Conservation (phyloP, 30 jellyfish, hydroid and myxozoan species). For the Aurelia sp. region DNA sequence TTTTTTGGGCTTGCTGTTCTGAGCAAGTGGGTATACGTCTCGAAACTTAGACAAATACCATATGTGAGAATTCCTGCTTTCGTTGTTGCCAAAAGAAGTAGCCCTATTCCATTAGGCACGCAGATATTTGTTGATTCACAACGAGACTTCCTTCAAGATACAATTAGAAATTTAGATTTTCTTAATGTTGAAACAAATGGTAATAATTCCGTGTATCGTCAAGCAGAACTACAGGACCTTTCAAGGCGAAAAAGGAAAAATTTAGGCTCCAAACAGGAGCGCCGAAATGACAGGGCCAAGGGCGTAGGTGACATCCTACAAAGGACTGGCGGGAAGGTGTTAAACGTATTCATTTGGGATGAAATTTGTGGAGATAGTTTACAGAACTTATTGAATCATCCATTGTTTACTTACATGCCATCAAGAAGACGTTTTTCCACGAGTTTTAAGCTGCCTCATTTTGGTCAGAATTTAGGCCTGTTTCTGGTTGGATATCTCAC, state of each 20-base stretch:
- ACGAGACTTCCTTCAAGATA: conserved; percentile 5
- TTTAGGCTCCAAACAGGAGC: background rate
- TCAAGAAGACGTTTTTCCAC: conserved; percentile 32
- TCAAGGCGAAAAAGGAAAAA: background rate
- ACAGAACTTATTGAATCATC: conserved; percentile 64
- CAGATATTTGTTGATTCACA: conserved; percentile 42
- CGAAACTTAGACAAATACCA: conserved; percentile 30
- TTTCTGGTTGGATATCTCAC: conserved; percentile 77
- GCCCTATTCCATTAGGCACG: conserved; percentile 24
- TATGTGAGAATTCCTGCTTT: conserved; percentile 55
- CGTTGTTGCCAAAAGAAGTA: conserved; percentile 32
- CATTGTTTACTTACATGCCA: conserved; percentile 90
- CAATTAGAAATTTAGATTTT: background rate
- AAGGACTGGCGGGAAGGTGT: conserved; percentile 16
- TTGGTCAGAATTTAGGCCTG: conserved; percentile 56
- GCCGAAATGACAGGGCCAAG: background rate
- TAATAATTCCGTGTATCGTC: background rate
- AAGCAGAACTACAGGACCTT: no score
- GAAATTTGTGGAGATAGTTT: conserved; percentile 83
- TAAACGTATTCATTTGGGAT: conserved; percentile 79
- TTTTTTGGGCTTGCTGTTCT: conserved; percentile 18
- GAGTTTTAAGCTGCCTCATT: conserved; percentile 45
- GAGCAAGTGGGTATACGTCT: conserved; percentile 29
- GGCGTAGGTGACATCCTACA: conserved; percentile 22
- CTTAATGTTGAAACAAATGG: background rate